These are phyloP conservation scores for Oreohelix idahoensis DNA, from an alignment of 1,140 invertebrate species.

Conservation along the genomic window DNA sequence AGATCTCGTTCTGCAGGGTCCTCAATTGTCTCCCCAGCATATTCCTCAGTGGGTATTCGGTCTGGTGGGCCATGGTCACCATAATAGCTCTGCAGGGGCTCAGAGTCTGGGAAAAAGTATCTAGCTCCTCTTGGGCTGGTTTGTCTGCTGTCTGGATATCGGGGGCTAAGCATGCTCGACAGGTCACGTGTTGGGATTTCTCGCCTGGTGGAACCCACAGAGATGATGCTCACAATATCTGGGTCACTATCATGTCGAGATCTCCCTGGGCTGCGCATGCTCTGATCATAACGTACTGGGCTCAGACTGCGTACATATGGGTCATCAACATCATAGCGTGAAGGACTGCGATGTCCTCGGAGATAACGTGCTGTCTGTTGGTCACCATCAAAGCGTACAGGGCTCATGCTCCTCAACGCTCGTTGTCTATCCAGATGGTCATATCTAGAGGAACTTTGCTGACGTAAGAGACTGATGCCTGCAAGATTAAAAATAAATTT, in stretches of 20 bases:
- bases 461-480: slow-evolving; percentile 33
- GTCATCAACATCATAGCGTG: slow-evolving; percentile 59
- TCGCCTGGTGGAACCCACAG: slow-evolving; percentile 51
- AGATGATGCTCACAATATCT: slow-evolving; percentile 57
- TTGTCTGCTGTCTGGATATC: slow-evolving; percentile 59
- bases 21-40: slow-evolving; percentile 40
- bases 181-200: slow-evolving; percentile 53
- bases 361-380: slow-evolving; percentile 28
- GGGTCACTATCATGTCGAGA: slow-evolving; percentile 63
- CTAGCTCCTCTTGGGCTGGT: slow-evolving; percentile 57
- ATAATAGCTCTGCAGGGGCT: slow-evolving; percentile 50
- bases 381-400: slow-evolving; percentile 46
- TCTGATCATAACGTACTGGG: slow-evolving; percentile 58
- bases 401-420: slow-evolving; percentile 56
- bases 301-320: slow-evolving; percentile 50
- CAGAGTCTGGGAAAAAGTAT: slow-evolving; percentile 65
- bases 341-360: slow-evolving; percentile 54
- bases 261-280: slow-evolving; percentile 57
- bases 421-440: slow-evolving; percentile 42
- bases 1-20: slow-evolving; percentile 37
- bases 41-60: slow-evolving; percentile 33
- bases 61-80: slow-evolving; percentile 35
- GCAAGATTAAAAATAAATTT: background rate
- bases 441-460: slow-evolving; percentile 24
- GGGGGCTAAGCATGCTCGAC: slow-evolving; percentile 58